Evolutionary conservation across 2,113 vertebrate genomes (phyloP).

Genomic region (Gambusia holbrooki): DNA sequence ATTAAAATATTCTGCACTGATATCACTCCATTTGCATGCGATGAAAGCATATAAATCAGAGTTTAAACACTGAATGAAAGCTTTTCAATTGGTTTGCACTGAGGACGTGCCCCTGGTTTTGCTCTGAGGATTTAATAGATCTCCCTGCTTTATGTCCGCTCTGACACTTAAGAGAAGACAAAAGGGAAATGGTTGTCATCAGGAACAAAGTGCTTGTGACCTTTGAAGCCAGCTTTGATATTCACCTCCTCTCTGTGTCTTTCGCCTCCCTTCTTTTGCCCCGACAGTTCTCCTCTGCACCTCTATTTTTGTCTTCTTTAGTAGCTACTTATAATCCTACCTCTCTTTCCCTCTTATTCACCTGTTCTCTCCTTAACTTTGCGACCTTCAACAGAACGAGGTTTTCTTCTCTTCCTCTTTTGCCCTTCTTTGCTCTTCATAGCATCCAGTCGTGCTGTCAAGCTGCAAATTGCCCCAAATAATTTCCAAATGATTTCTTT

Average conservation of each 20-base stretch:
- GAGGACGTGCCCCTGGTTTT: conserved; percentile 43
- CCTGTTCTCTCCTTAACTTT: conserved; percentile 36
- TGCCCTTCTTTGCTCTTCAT: conserved; percentile 35
- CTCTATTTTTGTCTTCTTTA: conserved; percentile 26
- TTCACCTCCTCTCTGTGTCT: conserved; percentile 36
- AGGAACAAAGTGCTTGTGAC: conserved; percentile 74
- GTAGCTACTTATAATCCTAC: conserved; percentile 33
- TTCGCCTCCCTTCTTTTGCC: conserved; percentile 24
- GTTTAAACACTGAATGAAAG: conserved; percentile 11
- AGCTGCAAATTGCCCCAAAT: conserved; percentile 42
- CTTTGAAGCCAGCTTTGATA: conserved; percentile 76
- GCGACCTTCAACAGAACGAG: conserved; percentile 51
- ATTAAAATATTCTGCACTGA: conserved; percentile 12
- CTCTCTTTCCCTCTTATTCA: conserved; percentile 27
- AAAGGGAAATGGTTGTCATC: conserved; percentile 71
- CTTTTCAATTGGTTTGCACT: conserved; percentile 17
- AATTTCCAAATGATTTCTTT: conserved; percentile 36
- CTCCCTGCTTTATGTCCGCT: conserved; percentile 48
- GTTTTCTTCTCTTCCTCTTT: conserved; percentile 12
- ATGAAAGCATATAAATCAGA: not conserved
- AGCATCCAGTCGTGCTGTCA: conserved; percentile 32
- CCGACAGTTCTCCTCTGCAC: conserved; percentile 11
- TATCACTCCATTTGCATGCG: conserved; percentile 17
- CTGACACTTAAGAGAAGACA: conserved; percentile 64
- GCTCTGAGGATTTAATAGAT: conserved; percentile 44